Evolutionary conservation across 2,888 invertebrate species (phyloP), one percentile per base, ranked within the genome.

Genomic region (Dichetophora obliterata): DNA sequence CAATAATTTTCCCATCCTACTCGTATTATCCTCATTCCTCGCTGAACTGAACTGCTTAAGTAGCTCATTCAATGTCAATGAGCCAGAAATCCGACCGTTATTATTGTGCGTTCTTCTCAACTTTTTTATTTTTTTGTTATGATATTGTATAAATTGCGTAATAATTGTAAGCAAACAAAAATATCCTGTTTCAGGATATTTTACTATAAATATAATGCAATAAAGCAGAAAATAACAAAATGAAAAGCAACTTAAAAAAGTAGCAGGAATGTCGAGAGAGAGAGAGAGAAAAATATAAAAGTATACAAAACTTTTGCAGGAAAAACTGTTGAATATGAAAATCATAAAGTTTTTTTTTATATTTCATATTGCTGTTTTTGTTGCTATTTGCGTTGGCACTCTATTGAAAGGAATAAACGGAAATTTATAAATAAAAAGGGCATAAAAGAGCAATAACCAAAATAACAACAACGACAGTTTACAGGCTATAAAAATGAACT

Each of bases 61-160:
- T 57, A 24, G 57, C 57, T 22, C 22, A 57, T 24, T 57, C 57
- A 57, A 24, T 59, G 16, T 59, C 59, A 59, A 59, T 59, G 27
- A 59, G 43, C 43, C 43, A 43, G 43, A 43, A 43, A 43, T 43
- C 43, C 43, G 43, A 43, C 43, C 43, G 43, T 43, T 43, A 43
- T 43, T 43, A 43, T 43, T 43, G 14, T 43, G 43, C 43, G 37
- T 37, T 8, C 5, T 37, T n/a, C 31, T 31, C 5, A 31, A 3
- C 3, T 31, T 31, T 31, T 31, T 31, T 31, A 11, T 43, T 43
- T 3, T 43, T 11, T 14, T 43, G 11, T 43, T 43, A 11, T 11
- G 43, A 11, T 59, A 59, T 59, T 59, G 57, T 71, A 70, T 50
- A 59, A 71, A 71, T 22, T 57, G 71, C 71, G 57, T 59, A 57